Base-by-base conservation (phyloP, 2,888 invertebrate genomes). In the Caenorhabditis parvicauda region DNA sequence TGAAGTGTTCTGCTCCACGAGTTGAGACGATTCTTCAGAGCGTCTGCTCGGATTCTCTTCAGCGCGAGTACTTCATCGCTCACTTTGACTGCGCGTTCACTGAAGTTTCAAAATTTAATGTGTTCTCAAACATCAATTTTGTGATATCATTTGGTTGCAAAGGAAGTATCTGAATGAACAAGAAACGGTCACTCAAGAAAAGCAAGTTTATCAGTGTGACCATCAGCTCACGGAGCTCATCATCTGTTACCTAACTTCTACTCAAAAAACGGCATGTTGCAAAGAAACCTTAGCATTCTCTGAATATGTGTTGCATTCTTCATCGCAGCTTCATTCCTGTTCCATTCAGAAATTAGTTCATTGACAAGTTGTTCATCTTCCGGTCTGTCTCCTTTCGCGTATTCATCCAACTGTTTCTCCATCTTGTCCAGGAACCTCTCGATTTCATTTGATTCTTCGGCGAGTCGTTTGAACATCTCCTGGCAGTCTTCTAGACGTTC, bases 401-500 rank as follows among this genome's bases (percentile, higher is more conserved):
- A 72, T 35, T 55, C 44, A 44, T 64, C 70, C 51, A 72, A 43
- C 3, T 52, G 22, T 9, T 45, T 39, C 21, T 72, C 72, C 48
- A 67, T 61, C 3, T 59, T 51, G 32, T 64, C 61, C 52, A 72
- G 41, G n/a, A 68, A 67, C n/a, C 19, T 24, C 19, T 64, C 64
- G 19, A 67, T 61, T 9, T 62, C 56, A 32, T 59, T 54, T 2
- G 62, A 39, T 45, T 64, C 59, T 19, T 50, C 39, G 21, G 25
- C 45, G 39, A 66, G 22, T n/a, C 62, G 41, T 14, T 55, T 48
- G 38, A 54, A 62, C 50, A 70, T 57, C 24, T 61, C 57, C 12
- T 60, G 62, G 57, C 75, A 76, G 42, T 74, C 73, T 27, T 75
- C 75, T 14, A 77, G 60, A 9, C 71, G 56, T 22, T 76, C 74